Base-by-base conservation (phyloP, 1,140 invertebrate species). In the Drosophila sulfurigaster region DNA sequence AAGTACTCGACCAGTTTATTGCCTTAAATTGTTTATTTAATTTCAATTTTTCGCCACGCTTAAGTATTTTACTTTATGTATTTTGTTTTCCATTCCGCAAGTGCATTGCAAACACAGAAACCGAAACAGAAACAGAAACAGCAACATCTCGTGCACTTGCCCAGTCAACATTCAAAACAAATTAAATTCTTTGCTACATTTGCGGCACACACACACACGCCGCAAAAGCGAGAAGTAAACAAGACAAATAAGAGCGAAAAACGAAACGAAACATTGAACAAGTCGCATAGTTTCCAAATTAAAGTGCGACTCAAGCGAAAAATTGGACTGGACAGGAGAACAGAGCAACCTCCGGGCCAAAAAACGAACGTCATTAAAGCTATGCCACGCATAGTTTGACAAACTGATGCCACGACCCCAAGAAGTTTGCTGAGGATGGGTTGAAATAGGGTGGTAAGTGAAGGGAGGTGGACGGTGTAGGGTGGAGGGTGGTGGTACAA, bases 111-210 rank as follows among this genome's bases (percentile, higher is more conserved):
- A 78, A 80, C 43, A 80, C 43, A 82, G 38, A 54, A 51, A 10
- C 48, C 13, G 51, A 30, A 35, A 56, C n/a, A 52, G 49, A 11
- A 51, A 30, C 49, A 30, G 51, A 13, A 35, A 56, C 5, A 52
- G 49, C 3, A 52, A 30, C 49, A 30, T 25, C 54, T 59, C 8
- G 30, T 52, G 28, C 59, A 72, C 30, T 66, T 41, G 38, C 48
- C 69, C 67, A 73, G 80, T 72, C 48, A 81, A 73, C 74, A 89
- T 89, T 89, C 70, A 89, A 88, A 89, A 81, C 85, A 83, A 88
- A 88, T 88, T 88, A 89, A 88, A 88, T 88, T 89, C 85, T 56
- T 77, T 68, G 69, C 66, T 62, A 72, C 73, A 78, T 82, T 73
- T 83, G 41, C 20, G 60, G 16, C 60, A 79, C 49, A 85, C 78